phyloP scores from a whole-genome alignment of 2,888 invertebrate species.

The Rhamphomyia laevipes region DNA sequence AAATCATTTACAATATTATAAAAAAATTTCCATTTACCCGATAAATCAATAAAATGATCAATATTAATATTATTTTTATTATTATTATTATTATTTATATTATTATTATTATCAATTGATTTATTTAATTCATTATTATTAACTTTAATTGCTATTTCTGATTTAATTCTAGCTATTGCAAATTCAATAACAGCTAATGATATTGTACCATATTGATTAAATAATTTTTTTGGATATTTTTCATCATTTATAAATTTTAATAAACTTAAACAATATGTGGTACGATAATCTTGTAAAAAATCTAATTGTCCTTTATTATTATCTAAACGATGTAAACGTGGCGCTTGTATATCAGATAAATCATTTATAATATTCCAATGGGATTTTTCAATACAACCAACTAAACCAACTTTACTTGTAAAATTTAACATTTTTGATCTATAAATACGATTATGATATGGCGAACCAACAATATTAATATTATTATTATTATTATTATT shows the following conservation, averaged over 20 bases:
- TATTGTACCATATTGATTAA: slow-evolving; percentile 42
- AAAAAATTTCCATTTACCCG: background rate
- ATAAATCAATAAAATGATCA: background rate
- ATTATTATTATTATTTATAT: background rate
- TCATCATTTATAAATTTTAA: slow-evolving; percentile 30
- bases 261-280: slow-evolving; percentile 66
- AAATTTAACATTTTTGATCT: slow-evolving; percentile 32
- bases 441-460: slow-evolving; percentile 28
- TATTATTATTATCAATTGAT: no score
- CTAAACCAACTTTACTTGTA: slow-evolving; percentile 41
- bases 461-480: slow-evolving; percentile 15
- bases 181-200: slow-evolving; percentile 50
- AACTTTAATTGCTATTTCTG: background rate
- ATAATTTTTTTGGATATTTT: slow-evolving; percentile 14
- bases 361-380: slow-evolving; percentile 29
- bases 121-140: no score
- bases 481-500: no score
- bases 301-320: slow-evolving; percentile 25
- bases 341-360: slow-evolving; percentile 45
- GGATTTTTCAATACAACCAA: slow-evolving; percentile 30
- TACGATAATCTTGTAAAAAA: slow-evolving; percentile 51
- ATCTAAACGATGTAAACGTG: slow-evolving; percentile 44
- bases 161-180: slow-evolving; percentile 57
- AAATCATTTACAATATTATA: background rate
- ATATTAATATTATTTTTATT: background rate